Evolutionary conservation across 37 sponge, comb jelly and placozoan species (phyloP), one percentile per base, ranked within the genome.

Genomic region (Chondrosia reniformis): DNA sequence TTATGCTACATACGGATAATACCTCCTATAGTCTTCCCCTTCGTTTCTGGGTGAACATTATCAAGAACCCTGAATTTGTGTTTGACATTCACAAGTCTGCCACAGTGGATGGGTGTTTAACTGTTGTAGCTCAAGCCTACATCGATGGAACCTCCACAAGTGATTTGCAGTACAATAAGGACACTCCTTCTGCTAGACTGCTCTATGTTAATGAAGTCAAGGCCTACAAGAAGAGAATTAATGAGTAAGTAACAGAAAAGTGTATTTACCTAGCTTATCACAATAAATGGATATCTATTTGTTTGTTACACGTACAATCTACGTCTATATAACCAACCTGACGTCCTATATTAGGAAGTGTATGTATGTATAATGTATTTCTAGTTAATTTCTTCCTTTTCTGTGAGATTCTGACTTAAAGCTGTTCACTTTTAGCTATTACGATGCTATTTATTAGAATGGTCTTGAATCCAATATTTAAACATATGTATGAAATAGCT

Each of bases 51-150:
- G 90, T 98, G 37, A 98, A 94, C 85, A 36, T 98, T 25, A 93
- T 98, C 43, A 98, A 98, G 89, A 98, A 98, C 74, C 99, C 99
- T 24, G 95, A 98, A 54, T 95, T 95, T 83, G 82, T 95, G 19
- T 95, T 98, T 75, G 96, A 93, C 77, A 86, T 98, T 67, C 77
- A 98, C 81, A 98, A 98, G 76, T 85, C 93, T 1, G 76, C 84
- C 34, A 93, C 91, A 24, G 88, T 98, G 80, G 99, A 98, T 63
- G 54, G 91, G 52, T 98, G 91, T 59, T 78, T 98, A 43, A 79
- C 93, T 0, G 87, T 95, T 4, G 69, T 98, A 17, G 93, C 96
- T 36, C 92, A 85, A 81, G 91, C 91, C 24, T 83, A 86, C 76
- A 91, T 86, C 28, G 91, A 91, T 45, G 87, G 84, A 76, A 80